Base-by-base conservation (phyloP, 1,140 invertebrate species). In the Agrypnia vestita region DNA sequence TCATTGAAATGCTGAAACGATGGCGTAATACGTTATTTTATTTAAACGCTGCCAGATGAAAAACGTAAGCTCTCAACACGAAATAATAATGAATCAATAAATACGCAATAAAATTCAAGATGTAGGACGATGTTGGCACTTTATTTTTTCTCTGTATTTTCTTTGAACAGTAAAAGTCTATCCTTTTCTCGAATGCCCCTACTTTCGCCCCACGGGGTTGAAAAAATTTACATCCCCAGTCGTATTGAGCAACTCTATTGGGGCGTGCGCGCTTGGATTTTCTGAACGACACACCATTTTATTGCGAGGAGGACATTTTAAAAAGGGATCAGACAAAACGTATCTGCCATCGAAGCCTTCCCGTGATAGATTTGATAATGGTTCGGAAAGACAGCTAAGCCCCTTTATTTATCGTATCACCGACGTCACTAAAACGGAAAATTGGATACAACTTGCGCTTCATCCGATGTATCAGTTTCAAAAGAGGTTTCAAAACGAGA, bases 281-380 rank as follows among this genome's bases (percentile, higher is more conserved):
- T 62, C 21, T 21, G 49, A 64, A 47, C 59, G 79, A 76, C 79
- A 79, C 17, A 73, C 79, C 79, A 80, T 80, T 80, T 76, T 51
- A 72, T 71, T 72, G 74, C 51, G 74, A 77, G 76, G 35, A 76
- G 77, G 74, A 77, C 19, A 76, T 80, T 76, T 75, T 67, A 78
- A 75, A 35, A 78, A 21, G 76, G 71, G 76, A 81, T 74, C 62
- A 82, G 72, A 82, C 59, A 78, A 69, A 74, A 72, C 64, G 73
- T 49, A 79, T 79, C 72, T 76, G 64, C 44, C 67, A 78, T 53
- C 75, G 55, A 59, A 78, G 76, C 25, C 67, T 71, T 77, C 56
- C 21, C 15, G 80, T 82, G 81, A 82, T 82, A 75, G 79, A 82
- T 82, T 78, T 75, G 78, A 80, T 82, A 82, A 82, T 82, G 75